Conservation (phyloP, 2,113 vertebrate species). For the Gymnorhina tibicen region DNA sequence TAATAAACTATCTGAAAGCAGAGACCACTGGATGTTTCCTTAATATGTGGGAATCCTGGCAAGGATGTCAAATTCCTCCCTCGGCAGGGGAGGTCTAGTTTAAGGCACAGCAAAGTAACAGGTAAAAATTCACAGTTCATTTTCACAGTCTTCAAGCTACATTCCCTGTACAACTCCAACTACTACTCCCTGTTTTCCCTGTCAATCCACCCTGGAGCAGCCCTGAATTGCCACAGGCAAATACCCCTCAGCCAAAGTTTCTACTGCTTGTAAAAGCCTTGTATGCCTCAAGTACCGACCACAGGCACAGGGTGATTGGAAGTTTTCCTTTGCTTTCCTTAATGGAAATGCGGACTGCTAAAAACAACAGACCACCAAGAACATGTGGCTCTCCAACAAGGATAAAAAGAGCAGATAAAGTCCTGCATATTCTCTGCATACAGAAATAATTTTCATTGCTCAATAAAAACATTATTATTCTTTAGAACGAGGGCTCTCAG, state of each 20-base stretch:
- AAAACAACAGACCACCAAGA: background rate
- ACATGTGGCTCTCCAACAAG: background rate
- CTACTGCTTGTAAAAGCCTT: conserved; percentile 1
- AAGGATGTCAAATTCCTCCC: no score
- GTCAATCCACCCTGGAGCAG: background rate
- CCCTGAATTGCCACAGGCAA: background rate
- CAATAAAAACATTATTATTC: background rate
- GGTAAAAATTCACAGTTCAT: no score
- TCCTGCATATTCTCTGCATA: background rate
- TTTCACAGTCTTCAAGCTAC: background rate
- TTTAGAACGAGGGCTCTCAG: background rate
- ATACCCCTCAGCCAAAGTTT: background rate
- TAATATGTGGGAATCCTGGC: no score
- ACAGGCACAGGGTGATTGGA: background rate
- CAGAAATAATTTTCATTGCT: background rate
- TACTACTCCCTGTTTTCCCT: background rate
- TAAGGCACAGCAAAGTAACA: no score
- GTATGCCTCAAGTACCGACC: background rate
- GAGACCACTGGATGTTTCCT: no score
- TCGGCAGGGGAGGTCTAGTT: no score
- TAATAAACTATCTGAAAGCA: no score
- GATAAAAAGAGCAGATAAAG: background rate
- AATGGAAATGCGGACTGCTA: background rate
- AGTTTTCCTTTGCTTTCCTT: background rate
- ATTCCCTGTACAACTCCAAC: background rate